Evolutionary conservation across 2,113 vertebrate genomes (phyloP), one percentile per base, ranked within the genome.

Genomic region (Merops nubicus): DNA sequence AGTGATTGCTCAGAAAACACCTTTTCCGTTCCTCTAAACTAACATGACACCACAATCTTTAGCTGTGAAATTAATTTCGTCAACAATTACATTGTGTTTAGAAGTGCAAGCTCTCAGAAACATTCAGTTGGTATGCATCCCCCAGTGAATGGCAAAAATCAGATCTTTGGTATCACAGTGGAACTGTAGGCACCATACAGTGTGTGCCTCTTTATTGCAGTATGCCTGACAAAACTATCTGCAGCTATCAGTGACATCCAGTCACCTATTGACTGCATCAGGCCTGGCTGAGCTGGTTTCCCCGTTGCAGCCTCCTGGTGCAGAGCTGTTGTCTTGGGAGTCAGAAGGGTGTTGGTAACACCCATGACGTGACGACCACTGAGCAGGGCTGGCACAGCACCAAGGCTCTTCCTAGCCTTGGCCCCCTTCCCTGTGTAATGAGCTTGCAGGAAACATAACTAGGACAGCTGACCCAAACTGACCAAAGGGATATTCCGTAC

Each of bases 51-150:
- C 72, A 94, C 82, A 96, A 69, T 97, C 96, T 97, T 97, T 89
- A 96, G 72, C 90, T 97, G 94, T 94, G 95, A 97, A 97, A 95
- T 96, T 98, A 98, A 98, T 98, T 98, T 98, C 85, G 92, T 96
- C 78, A 85, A 33, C 97, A 98, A 98, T 98, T 98, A 89, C 85
- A 93, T 97, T 98, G 91, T 95, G 77, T 92, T 97, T 97, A 95
- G 93, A 97, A 96, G 89, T 95, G 84, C 11, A 76, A 96, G 85
- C 62, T 63, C 90, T 97, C 85, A 98, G 89, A 96, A 97, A 92
- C 60, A 68, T 29, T 57, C 12, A 3, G 26, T 87, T 91, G 31
- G 74, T 2, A 28, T 80, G 63, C 10, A 14, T 82, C 94, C 67
- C 25, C 36, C 53, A 69, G 84, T 43, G 47, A 77, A 83, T 31